These are phyloP conservation scores for Lota lota DNA, from an alignment of 2,113 vertebrate genomes.

Conservation along the genomic window DNA sequence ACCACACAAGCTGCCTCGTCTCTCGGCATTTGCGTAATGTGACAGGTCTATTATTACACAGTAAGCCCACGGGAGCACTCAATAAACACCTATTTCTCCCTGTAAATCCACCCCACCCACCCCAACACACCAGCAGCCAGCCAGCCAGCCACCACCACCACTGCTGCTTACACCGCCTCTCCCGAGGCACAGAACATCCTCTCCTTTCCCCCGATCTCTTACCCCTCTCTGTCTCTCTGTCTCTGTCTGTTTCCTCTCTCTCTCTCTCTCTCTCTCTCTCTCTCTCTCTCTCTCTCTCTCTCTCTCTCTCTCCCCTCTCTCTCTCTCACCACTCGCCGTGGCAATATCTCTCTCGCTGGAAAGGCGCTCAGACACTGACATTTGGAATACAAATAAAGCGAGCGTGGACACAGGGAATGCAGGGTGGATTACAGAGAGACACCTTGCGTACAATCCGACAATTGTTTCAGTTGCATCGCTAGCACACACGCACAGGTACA, in stretches of 20 bases:
- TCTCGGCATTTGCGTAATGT: slow-evolving; percentile 81
- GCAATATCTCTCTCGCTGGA: slow-evolving; percentile 55
- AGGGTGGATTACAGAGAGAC: slow-evolving; percentile 65
- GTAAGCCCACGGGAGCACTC: slow-evolving; percentile 79
- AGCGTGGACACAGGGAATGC: slow-evolving; percentile 65
- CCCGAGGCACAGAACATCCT: slow-evolving; percentile 73
- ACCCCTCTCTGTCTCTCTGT: neutral
- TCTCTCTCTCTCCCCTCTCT: too few relatives aligned
- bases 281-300: too few relatives aligned
- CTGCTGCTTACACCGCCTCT: slow-evolving; percentile 71
- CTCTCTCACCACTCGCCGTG: slow-evolving; percentile 13
- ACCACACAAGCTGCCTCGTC: slow-evolving; percentile 31
- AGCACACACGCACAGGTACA: slow-evolving; percentile 15
- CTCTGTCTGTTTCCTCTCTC: too few relatives aligned
- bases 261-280: too few relatives aligned
- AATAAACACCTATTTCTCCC: slow-evolving; percentile 82
- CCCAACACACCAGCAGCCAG: too few relatives aligned
- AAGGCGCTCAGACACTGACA: slow-evolving; percentile 76
- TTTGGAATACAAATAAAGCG: slow-evolving; percentile 81
- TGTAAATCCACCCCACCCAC: slow-evolving; percentile 68
- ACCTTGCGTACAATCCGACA: slow-evolving; percentile 54
- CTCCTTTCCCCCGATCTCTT: slow-evolving; percentile 33
- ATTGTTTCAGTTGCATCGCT: slow-evolving; percentile 51
- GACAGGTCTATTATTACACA: slow-evolving; percentile 83
- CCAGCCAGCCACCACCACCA: slow-evolving; percentile 44